Conservation (phyloP, 2,797 vertebrate genomes). For the Chanos chanos region DNA sequence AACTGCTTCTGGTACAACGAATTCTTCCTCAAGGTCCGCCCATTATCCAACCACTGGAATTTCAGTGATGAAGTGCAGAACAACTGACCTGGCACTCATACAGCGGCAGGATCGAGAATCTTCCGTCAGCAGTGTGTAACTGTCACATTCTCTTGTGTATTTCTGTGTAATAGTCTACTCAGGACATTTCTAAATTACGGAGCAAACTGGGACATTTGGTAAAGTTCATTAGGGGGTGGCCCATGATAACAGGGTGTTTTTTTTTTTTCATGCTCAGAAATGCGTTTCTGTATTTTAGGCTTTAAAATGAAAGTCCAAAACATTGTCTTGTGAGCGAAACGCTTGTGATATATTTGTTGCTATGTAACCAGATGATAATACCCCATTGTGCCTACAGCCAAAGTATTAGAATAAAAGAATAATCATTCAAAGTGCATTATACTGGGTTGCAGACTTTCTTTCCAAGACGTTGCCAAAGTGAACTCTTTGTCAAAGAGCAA, state of each 20-base stretch:
- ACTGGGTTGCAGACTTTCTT: too few species aligned
- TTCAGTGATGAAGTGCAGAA: conserved; percentile 59
- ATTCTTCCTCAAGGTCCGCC: too few species aligned
- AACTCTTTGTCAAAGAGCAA: conserved; percentile 37
- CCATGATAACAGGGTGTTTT: too few species aligned
- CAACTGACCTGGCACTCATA: conserved; percentile 68
- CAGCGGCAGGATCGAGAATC: conserved; percentile 56
- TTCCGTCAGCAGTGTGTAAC: conserved; percentile 34
- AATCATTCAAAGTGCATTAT: conserved; percentile 37
- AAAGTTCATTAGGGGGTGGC: too few species aligned
- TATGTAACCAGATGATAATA: conserved; percentile 37
- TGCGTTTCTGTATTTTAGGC: conserved; percentile 10
- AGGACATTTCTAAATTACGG: conserved; percentile 26
- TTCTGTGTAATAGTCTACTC: conserved; percentile 17
- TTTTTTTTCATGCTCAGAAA: too few species aligned
- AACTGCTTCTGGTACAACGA: conserved; percentile 7
- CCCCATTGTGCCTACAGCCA: conserved; percentile 38
- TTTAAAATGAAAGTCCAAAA: conserved; percentile 14
- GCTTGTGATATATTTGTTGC: conserved; percentile 32
- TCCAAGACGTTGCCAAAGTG: conserved; percentile 27
- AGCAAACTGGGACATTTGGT: conserved; percentile 22
- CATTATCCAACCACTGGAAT: too few species aligned
- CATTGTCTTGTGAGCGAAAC: conserved; percentile 25
- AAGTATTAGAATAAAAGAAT: conserved; percentile 32
- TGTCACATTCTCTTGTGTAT: conserved; percentile 39